A percentile compares a stretch with the other conserved stretches of the same genome.
Evolutionary conservation across 2,888 invertebrate genomes (phyloP).

Genomic region (Synergus itoensis): DNA sequence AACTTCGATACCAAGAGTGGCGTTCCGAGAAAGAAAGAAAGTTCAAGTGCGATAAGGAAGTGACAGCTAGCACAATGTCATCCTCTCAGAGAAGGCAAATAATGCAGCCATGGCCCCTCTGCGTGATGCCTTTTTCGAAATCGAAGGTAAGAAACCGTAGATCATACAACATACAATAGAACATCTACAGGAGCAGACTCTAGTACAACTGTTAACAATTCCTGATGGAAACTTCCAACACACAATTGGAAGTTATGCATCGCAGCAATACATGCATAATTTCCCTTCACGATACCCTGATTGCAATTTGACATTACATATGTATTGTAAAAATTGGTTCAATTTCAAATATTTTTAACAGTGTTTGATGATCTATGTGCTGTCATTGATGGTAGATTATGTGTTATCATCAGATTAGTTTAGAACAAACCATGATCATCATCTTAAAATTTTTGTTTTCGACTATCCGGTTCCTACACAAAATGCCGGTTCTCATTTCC

Average conservation of each 20-base stretch:
- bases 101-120: constrained; percentile 76
- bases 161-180: constrained; percentile 4
- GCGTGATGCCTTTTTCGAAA: constrained; percentile 68
- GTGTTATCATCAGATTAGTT: not conserved
- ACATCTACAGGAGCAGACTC: too few relatives aligned
- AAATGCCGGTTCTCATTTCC: constrained; percentile 22
- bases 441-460: not conserved
- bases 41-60: constrained; percentile 17
- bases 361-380: too few relatives aligned
- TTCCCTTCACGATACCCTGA: too few relatives aligned
- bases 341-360: too few relatives aligned
- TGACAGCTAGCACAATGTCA: constrained; percentile 58
- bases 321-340: too few relatives aligned
- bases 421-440: not conserved
- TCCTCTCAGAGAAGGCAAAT: constrained; percentile 69
- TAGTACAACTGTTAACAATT: too few relatives aligned
- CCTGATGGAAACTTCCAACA: too few relatives aligned
- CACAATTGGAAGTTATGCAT: too few relatives aligned
- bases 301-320: too few relatives aligned
- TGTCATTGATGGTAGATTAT: not conserved
- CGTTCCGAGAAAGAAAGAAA: constrained; percentile 21
- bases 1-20: constrained; percentile 34
- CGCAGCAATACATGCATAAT: too few relatives aligned
- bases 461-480: constrained; percentile 10
- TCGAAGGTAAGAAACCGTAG: constrained; percentile 68